Base-by-base conservation (phyloP, 2,888 invertebrate genomes). In the Rotaria sp. region DNA sequence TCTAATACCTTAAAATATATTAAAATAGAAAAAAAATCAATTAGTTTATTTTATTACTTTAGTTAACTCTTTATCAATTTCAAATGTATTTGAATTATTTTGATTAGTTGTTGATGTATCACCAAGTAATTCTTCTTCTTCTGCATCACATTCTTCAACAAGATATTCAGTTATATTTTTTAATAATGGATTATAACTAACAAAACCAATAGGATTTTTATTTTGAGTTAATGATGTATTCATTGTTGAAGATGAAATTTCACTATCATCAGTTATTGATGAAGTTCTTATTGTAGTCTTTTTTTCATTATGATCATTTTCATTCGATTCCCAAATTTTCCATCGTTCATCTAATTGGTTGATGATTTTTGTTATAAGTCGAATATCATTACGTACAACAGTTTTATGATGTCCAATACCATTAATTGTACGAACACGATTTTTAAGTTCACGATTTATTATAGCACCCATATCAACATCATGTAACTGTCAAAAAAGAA, bases 81-180 rank as follows among this genome's bases (percentile, higher is more conserved):
- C 45, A 80, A 45, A 80, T n/a, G 45, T 26, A 67, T 45, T 30
- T 67, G 45, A 59, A 41, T 21, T 18, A 84, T 45, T 30, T 48
- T 84, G 26, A 10, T n/a, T 30, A 18, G n/a, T 48, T 30, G 48
- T 50, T 30, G 48, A 48, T 24, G 21, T 4, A n/a, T 59, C 85
- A 48, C 57, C 57, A 11, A 84, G 48, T 48, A 86, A 84, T 41
- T 30, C 48, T 30, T 84, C 57, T 55, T 48, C 50, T 35, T 59
- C 57, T 2, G 30, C 84, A 24, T 86, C 59, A 21, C 35, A 35
- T 15, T 99, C 99, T 91, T 99, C 98, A 88, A 99, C 97, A 85
- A 98, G 92, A 90, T 96, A 97, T 90, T 99, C 97, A 0, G 97
- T 97, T 88, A 99, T 97, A 90, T 97, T 97, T 90, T 96, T 95